Conservation (phyloP, 2,888 invertebrate genomes). For the Hypena proboscidalis region DNA sequence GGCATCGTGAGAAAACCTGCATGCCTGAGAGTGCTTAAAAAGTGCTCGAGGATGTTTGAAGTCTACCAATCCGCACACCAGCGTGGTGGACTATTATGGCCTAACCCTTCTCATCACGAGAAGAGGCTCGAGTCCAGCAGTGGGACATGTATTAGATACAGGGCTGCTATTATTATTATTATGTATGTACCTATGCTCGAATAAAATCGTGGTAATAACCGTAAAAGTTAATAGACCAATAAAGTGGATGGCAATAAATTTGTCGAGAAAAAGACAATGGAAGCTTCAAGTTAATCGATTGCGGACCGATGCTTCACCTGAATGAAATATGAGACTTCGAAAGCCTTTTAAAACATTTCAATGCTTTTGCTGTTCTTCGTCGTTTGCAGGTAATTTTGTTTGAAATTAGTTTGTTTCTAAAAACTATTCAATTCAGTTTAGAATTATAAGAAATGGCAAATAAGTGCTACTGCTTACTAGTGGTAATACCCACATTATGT, state of each 20-base stretch:
- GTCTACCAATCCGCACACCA: background rate
- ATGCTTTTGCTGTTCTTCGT: conserved; percentile 17
- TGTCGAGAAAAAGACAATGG: conserved; percentile 24
- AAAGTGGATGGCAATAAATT: conserved; percentile 27
- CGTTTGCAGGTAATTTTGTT: conserved; percentile 4
- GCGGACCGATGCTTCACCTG: conserved; percentile 13
- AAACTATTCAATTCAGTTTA: background rate
- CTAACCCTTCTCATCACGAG: too few relatives aligned
- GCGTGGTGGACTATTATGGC: background rate
- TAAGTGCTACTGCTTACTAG: too few relatives aligned
- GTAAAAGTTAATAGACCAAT: conserved; percentile 28
- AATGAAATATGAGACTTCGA: conserved; percentile 43
- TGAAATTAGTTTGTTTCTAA: conserved; percentile 1
- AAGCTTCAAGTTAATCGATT: conserved; percentile 28
- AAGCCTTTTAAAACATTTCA: conserved; percentile 41
- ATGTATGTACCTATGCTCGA: too few relatives aligned
- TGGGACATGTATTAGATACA: too few relatives aligned
- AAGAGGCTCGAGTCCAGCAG: too few relatives aligned
- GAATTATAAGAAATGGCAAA: background rate
- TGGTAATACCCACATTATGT: too few relatives aligned
- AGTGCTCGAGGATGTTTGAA: background rate
- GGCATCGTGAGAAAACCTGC: too few relatives aligned
- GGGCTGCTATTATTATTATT: too few relatives aligned
- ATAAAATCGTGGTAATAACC: conserved; percentile 17
- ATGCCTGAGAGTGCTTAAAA: background rate